Conservation (phyloP, 2,888 invertebrate genomes). For the Buathra laborator region DNA sequence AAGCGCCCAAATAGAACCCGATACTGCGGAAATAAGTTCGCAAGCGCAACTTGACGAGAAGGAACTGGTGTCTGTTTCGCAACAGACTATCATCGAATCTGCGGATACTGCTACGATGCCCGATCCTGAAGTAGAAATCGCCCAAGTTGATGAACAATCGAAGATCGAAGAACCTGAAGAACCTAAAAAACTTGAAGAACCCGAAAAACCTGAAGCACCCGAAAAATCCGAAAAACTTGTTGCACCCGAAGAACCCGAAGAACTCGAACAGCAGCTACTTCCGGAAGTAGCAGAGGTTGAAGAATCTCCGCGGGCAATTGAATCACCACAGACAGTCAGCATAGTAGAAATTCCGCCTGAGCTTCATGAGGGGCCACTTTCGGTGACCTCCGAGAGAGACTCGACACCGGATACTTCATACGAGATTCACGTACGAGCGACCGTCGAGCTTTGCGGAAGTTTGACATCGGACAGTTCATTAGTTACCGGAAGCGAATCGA, state of each 20-base stretch:
- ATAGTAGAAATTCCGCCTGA: slow-evolving; percentile 52
- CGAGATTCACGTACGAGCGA: slow-evolving; percentile 81
- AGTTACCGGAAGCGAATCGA: slow-evolving; percentile 60
- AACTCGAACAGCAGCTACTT: background rate
- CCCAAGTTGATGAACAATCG: slow-evolving; percentile 73
- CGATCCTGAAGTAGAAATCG: slow-evolving; percentile 28
- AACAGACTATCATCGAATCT: slow-evolving; percentile 62
- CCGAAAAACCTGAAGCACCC: background rate
- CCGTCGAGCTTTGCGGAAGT: slow-evolving; percentile 79
- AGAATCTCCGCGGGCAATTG: background rate
- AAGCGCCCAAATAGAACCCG: slow-evolving; percentile 80
- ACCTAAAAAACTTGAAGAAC: slow-evolving; percentile 18
- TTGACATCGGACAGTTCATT: slow-evolving; percentile 73
- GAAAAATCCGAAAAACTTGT: slow-evolving; percentile 65
- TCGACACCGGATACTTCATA: slow-evolving; percentile 77
- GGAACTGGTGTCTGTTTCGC: slow-evolving; percentile 43
- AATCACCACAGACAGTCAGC: slow-evolving; percentile 8
- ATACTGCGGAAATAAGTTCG: slow-evolving; percentile 75
- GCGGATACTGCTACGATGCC: slow-evolving; percentile 56
- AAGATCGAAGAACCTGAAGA: slow-evolving; percentile 66
- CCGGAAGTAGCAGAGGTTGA: background rate
- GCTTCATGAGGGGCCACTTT: slow-evolving; percentile 23
- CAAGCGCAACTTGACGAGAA: slow-evolving; percentile 72
- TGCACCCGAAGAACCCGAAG: slow-evolving; percentile 54
- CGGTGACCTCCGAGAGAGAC: slow-evolving; percentile 71